Conservation (phyloP, 2,797 vertebrate species). For the Clarias fuscus region DNA sequence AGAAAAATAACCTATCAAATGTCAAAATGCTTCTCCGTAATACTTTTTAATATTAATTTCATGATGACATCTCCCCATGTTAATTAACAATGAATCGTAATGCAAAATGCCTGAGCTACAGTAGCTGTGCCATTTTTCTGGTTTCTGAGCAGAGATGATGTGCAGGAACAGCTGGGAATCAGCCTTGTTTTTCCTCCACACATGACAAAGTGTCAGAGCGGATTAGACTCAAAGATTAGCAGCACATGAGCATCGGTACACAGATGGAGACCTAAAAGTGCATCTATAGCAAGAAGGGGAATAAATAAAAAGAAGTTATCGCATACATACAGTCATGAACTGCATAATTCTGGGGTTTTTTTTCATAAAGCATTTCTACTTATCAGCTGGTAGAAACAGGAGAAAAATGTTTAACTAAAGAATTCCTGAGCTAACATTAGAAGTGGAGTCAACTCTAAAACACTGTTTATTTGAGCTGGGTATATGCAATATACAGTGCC, state of each 20-base stretch:
- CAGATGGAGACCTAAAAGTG: slow-evolving; percentile 50
- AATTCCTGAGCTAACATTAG: background rate
- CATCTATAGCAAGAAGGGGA: slow-evolving; percentile 38
- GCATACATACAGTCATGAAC: background rate
- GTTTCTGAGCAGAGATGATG: slow-evolving; percentile 48
- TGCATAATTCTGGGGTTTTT: background rate
- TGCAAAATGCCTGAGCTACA: slow-evolving; percentile 43
- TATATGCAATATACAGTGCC: background rate
- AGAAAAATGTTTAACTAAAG: background rate
- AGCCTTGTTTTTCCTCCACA: slow-evolving; percentile 58
- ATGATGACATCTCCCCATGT: background rate
- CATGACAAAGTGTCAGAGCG: slow-evolving; percentile 54
- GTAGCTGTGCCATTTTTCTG: background rate
- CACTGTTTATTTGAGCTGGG: background rate
- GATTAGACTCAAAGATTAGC: slow-evolving; percentile 51
- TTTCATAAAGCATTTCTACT: background rate
- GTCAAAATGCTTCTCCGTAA: background rate
- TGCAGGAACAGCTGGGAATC: slow-evolving; percentile 56
- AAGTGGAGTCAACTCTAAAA: background rate
- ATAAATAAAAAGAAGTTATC: background rate
- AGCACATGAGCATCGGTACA: slow-evolving; percentile 48
- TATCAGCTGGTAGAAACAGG: no score
- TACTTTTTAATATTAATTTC: background rate
- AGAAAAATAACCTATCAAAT: background rate
- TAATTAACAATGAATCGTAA: background rate